phyloP scores from a whole-genome alignment of 2,888 invertebrate species.

The Chymomyza amoena region DNA sequence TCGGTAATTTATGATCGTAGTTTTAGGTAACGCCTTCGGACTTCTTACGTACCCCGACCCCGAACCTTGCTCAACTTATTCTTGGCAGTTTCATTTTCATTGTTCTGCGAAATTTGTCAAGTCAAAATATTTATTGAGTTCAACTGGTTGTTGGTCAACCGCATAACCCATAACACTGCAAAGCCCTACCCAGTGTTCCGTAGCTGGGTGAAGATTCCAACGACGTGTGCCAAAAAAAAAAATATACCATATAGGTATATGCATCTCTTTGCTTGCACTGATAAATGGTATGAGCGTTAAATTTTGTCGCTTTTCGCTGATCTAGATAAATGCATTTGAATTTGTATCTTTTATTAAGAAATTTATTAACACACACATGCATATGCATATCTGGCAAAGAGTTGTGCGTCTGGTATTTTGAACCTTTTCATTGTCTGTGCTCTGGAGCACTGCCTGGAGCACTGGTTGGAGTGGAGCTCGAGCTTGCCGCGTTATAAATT shows the following conservation, averaged over 20 bases:
- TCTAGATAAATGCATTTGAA: slow-evolving; percentile 75
- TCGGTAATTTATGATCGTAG: not conserved
- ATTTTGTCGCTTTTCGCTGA: slow-evolving; percentile 74
- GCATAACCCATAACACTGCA: not conserved
- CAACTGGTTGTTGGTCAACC: slow-evolving; percentile 50
- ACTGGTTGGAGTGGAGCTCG: slow-evolving; percentile 37
- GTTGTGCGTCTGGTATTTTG: slow-evolving; percentile 47
- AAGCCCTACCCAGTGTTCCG: slow-evolving; percentile 32
- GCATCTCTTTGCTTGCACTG: slow-evolving; percentile 41
- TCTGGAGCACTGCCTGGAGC: slow-evolving; percentile 7
- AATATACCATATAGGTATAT: not conserved
- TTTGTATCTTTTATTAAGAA: slow-evolving; percentile 72
- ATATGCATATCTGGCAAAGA: not conserved
- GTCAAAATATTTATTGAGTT: slow-evolving; percentile 76
- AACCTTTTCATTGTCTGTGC: slow-evolving; percentile 55
- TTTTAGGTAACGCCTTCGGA: not conserved
- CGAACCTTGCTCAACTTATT: not conserved
- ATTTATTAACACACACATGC: slow-evolving; percentile 63
- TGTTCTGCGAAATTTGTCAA: slow-evolving; percentile 63
- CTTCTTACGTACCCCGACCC: not conserved
- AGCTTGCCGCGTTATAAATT: slow-evolving; percentile 70
- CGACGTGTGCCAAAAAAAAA: slow-evolving; percentile 61
- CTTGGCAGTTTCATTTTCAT: slow-evolving; percentile 36
- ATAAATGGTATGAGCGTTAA: slow-evolving; percentile 68
- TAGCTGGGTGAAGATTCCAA: slow-evolving; percentile 9